Evolutionary conservation across 2,113 vertebrate genomes (phyloP), one percentile per base, ranked within the genome.

Genomic region (Eudyptes chrysolophus): DNA sequence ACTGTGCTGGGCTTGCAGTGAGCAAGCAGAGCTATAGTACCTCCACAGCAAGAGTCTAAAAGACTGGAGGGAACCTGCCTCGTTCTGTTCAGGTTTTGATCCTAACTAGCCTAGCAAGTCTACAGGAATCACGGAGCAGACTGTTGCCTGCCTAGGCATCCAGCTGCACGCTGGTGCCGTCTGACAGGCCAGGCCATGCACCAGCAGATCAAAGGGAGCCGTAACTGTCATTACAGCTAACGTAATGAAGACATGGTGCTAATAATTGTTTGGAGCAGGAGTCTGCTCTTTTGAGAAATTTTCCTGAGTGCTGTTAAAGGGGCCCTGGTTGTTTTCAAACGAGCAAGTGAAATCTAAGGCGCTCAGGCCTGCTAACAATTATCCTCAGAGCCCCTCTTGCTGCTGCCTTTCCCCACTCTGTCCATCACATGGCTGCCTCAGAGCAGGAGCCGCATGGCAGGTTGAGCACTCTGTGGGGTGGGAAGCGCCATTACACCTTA

Each of bases 361-460:
- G 0, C 42, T 85, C 36, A 65, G 84, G 66, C 84, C 84, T 96
- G 94, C 57, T 90, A 92, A 71, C 90, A 77, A 95, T 96, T 96
- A 84, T 61, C 42, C 60, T 72, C 54, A 49, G 49, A 61, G 34
- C 78, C 2, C 2, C 44, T 90, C 57, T 94, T 64, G 82, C 52
- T 25, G 48, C 48, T 71, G n/a, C 71, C 51, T 81, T 69, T 82
- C 87, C 57, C 44, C 9, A 1, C 34, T 78, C 60, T 3, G 69
- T 76, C 80, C 70, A 51, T 87, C 75, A 92, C 82, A 54, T 0
- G 12, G 70, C 48, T 86, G 69, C 74, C 76, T 87, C 65, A 30
- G 92, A 84, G 71, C 55, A 79, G 77, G 62, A 89, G 87, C 78
- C 2, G 6, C 46, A 16, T 14, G 54, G 89, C 96, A 96, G 42